Percentiles rank a stretch among this genome's conserved stretches.
These are phyloP conservation scores for Scotopteryx bipunctaria DNA, from an alignment of 2,888 invertebrate species.

Conservation along the genomic window DNA sequence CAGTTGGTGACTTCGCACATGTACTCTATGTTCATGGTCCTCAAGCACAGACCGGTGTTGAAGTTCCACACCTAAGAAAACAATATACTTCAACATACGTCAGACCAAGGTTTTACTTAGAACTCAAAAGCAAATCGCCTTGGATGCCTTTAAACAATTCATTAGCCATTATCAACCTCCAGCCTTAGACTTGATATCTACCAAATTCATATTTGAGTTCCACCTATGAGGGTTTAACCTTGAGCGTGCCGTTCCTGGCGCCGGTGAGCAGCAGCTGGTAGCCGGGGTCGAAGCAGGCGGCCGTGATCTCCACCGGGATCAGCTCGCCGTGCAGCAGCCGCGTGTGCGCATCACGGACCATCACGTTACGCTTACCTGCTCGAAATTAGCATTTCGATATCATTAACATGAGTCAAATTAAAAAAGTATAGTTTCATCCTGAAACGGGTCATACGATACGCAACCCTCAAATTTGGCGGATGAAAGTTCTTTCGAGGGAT, in stretches of 20 bases:
- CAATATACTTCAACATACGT: too few relatives aligned
- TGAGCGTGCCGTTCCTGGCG: slow-evolving; percentile 89
- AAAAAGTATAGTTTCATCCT: too few relatives aligned
- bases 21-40: slow-evolving; percentile 85
- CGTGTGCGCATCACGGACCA: slow-evolving; percentile 88
- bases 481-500: too few relatives aligned
- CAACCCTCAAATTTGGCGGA: too few relatives aligned
- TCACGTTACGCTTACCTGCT: slow-evolving; percentile 80
- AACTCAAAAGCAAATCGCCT: too few relatives aligned
- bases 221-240: slow-evolving; percentile 70
- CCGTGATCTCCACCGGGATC: slow-evolving; percentile 88
- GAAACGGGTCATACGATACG: too few relatives aligned
- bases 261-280: slow-evolving; percentile 89
- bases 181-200: neutral
- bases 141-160: too few relatives aligned
- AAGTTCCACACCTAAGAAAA: slow-evolving; percentile 89
- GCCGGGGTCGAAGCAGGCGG: slow-evolving; percentile 89
- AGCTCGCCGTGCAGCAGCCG: slow-evolving; percentile 86
- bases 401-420: too few relatives aligned
- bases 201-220: too few relatives aligned
- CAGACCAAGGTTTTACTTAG: too few relatives aligned
- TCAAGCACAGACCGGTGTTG: slow-evolving; percentile 89
- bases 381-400: too few relatives aligned
- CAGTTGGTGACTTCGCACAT: slow-evolving; percentile 83
- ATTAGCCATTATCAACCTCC: too few relatives aligned